Conservation (phyloP, 2,113 vertebrate species). For the Anoura caudifer region DNA sequence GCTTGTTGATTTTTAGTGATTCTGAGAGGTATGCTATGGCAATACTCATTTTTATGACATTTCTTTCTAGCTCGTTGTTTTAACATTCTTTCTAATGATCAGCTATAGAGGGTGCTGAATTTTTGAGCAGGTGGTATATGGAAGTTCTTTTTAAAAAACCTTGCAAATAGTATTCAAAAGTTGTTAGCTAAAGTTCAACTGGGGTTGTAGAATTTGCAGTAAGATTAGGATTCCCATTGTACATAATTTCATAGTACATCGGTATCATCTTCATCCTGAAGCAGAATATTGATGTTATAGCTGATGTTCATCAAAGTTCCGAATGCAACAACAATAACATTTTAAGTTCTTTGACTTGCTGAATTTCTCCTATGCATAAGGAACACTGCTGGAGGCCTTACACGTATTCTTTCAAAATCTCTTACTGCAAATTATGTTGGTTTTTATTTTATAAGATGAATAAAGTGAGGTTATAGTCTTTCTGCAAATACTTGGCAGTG, state of each 20-base stretch:
- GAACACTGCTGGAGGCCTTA: neutral
- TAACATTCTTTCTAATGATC: slow-evolving; percentile 33
- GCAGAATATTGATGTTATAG: neutral
- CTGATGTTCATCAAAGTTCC: neutral
- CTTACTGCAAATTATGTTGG: neutral
- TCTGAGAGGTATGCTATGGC: neutral
- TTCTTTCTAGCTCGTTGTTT: slow-evolving; percentile 33
- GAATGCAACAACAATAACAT: neutral
- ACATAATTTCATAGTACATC: neutral
- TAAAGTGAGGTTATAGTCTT: neutral
- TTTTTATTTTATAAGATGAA: neutral
- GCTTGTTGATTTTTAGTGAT: slow-evolving; percentile 22
- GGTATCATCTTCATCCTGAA: neutral
- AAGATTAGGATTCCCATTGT: neutral
- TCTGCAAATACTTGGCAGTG: neutral
- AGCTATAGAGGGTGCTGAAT: neutral
- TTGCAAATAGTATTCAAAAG: neutral
- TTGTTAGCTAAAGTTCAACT: slow-evolving; percentile 18
- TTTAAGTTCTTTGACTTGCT: neutral
- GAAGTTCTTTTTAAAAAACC: slow-evolving; percentile 47
- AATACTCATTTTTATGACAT: neutral
- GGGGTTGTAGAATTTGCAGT: neutral
- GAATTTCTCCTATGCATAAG: neutral
- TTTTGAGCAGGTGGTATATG: slow-evolving; percentile 29
- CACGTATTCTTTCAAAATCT: neutral